phyloP scores from a whole-genome alignment of 2,113 vertebrate species.

The Pelecanoides urinatrix region DNA sequence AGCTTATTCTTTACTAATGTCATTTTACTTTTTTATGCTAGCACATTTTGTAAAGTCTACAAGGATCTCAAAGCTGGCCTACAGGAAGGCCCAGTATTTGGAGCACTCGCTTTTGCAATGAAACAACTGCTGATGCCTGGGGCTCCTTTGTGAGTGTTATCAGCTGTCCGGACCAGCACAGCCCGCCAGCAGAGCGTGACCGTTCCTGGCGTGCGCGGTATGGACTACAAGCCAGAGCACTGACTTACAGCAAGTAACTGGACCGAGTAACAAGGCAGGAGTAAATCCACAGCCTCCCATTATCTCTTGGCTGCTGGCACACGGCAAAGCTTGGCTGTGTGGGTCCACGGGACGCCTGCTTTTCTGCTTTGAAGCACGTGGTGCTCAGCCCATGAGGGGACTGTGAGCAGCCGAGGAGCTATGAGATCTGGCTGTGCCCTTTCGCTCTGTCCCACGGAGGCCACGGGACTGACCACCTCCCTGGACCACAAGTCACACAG shows the following conservation, averaged over 20 bases:
- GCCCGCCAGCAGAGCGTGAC: neutral
- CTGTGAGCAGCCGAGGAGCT: neutral
- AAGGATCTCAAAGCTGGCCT: neutral
- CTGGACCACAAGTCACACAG: neutral
- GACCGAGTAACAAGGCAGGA: neutral
- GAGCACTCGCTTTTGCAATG: neutral
- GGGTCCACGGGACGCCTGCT: neutral
- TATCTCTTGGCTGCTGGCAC: neutral
- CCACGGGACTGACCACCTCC: neutral
- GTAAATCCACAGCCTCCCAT: neutral
- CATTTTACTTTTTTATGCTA: neutral
- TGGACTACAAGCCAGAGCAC: neutral
- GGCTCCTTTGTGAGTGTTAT: neutral
- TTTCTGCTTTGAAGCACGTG: neutral
- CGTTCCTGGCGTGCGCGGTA: fast-evolving
- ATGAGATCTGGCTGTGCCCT: neutral
- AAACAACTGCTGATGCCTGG: neutral
- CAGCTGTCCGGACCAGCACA: neutral
- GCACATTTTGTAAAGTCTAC: neutral
- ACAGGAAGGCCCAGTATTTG: neutral
- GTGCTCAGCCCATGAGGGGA: neutral
- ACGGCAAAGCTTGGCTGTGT: neutral
- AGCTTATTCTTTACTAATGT: neutral
- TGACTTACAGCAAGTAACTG: neutral
- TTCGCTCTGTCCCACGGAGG: neutral